Percentiles rank a stretch among this genome's conserved stretches.
phyloP scores from a whole-genome alignment of 2,797 vertebrate species.

The Artibeus lituratus region DNA sequence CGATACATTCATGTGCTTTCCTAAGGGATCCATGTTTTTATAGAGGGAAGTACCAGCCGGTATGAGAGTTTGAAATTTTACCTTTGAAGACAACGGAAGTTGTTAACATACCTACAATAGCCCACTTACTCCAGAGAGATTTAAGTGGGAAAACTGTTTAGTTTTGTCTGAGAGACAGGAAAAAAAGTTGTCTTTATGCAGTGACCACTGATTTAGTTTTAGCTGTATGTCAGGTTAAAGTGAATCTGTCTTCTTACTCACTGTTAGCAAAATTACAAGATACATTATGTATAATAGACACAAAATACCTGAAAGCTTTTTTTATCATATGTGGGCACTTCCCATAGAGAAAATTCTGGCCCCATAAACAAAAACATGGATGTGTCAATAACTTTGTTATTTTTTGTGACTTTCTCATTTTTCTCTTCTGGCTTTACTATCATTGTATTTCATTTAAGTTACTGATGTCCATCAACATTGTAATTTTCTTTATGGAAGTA shows the following conservation, averaged over 20 bases:
- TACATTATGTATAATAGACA: background rate
- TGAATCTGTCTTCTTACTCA: background rate
- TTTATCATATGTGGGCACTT: background rate
- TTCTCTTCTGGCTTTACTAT: conserved; percentile 19
- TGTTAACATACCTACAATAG: background rate
- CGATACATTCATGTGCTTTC: background rate
- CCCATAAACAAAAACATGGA: background rate
- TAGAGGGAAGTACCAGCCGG: background rate
- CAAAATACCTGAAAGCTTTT: conserved; percentile 32
- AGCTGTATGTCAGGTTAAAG: background rate
- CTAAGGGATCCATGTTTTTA: background rate
- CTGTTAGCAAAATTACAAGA: conserved; percentile 9
- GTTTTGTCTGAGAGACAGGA: background rate
- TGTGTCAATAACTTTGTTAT: background rate
- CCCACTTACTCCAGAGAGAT: background rate
- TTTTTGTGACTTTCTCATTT: background rate
- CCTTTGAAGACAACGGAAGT: background rate
- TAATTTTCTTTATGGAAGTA: background rate
- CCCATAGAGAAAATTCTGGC: background rate
- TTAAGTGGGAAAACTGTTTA: background rate
- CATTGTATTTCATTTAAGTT: background rate
- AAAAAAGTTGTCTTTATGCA: background rate
- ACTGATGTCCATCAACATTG: background rate
- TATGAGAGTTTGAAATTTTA: background rate
- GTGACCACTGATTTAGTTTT: background rate